These are phyloP conservation scores for Atlantisia rogersi DNA, from an alignment of 2,113 vertebrate species.

Conservation along the genomic window DNA sequence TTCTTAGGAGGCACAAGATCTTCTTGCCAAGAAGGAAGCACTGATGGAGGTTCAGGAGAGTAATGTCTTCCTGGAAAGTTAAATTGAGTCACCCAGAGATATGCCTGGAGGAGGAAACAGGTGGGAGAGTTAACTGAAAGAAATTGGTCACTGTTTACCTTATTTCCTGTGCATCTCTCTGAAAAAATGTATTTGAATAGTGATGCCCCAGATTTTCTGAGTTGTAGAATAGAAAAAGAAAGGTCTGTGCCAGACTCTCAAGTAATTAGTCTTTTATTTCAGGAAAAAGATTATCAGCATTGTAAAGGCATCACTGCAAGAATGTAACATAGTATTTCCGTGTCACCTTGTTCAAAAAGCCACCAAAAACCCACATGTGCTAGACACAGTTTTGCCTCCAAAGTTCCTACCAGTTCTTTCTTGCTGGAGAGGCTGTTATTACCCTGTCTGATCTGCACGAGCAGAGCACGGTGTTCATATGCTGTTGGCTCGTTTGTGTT, in stretches of 20 bases:
- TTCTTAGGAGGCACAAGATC: slow-evolving; percentile 42
- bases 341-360: neutral
- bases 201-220: neutral
- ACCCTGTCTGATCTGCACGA: neutral
- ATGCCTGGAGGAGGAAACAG: neutral
- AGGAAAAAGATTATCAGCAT: neutral
- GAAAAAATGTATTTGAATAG: neutral
- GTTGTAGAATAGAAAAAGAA: neutral
- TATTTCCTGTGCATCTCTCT: neutral
- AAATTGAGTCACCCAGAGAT: neutral
- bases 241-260: neutral
- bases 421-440: neutral
- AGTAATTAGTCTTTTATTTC: neutral
- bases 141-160: neutral
- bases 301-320: neutral
- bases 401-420: neutral
- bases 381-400: neutral
- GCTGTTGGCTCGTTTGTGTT: neutral
- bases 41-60: neutral
- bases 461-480: neutral
- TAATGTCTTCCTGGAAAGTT: neutral
- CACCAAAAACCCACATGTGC: neutral
- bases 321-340: neutral
- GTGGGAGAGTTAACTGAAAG: neutral
- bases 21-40: slow-evolving; percentile 29